These are phyloP conservation scores for Eumerus sabulonum DNA, from an alignment of 2,888 invertebrate species.

Conservation along the genomic window DNA sequence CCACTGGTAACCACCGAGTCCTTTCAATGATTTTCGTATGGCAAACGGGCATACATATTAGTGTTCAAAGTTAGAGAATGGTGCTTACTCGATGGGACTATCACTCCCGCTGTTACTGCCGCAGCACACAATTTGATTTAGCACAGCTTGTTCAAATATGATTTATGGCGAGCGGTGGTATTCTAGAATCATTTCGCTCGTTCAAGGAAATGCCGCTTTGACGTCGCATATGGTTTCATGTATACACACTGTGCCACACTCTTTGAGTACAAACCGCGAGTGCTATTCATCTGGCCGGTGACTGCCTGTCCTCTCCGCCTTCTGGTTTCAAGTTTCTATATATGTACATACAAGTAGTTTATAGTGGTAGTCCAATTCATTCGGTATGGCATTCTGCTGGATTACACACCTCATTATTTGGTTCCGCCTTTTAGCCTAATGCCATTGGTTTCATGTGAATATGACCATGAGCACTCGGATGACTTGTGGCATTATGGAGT, in stretches of 20 bases:
- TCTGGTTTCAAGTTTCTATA: no score
- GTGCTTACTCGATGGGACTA: constrained; percentile 4
- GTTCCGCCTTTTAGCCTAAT: background rate
- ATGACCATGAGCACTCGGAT: no score
- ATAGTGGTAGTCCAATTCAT: constrained; percentile 8
- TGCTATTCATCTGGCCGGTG: no score
- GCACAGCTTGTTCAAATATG: constrained; percentile 58
- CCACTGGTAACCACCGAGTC: constrained; percentile 43
- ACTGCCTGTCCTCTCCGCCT: no score
- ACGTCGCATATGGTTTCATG: background rate
- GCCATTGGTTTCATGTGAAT: background rate
- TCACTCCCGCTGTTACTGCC: constrained; percentile 28
- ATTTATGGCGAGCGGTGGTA: constrained; percentile 60
- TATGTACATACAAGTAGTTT: background rate
- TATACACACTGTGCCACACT: no score
- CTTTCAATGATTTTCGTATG: constrained; percentile 51
- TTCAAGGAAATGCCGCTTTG: constrained; percentile 22
- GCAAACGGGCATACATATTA: constrained; percentile 30
- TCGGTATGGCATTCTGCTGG: constrained; percentile 13
- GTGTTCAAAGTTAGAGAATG: constrained; percentile 21
- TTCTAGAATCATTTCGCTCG: constrained; percentile 48
- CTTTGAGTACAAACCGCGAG: no score
- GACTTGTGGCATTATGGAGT: background rate
- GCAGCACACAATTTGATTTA: constrained; percentile 34
- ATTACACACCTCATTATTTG: constrained; percentile 27